A percentile compares a stretch with the other conserved stretches of the same genome.
Evolutionary conservation across 2,888 invertebrate genomes (phyloP).

Genomic region (Rhodophaea formosa): DNA sequence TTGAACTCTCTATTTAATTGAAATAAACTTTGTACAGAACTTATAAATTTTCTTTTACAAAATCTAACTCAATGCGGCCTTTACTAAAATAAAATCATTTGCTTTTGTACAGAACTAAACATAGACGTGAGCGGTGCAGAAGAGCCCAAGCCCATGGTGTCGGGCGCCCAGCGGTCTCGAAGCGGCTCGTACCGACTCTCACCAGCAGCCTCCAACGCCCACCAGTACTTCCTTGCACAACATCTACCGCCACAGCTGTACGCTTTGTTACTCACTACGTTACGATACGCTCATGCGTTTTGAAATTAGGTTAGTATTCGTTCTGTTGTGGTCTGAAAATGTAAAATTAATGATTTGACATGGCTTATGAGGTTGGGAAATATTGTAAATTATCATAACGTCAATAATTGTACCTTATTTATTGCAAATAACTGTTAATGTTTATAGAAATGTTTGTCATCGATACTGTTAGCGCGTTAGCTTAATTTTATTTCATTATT

Average conservation of each 20-base stretch:
- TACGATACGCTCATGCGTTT: slow-evolving; percentile 59
- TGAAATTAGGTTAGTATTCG: slow-evolving; percentile 32
- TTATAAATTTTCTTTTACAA: too few species aligned
- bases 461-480: too few species aligned
- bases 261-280: slow-evolving; percentile 54
- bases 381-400: too few species aligned
- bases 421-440: too few species aligned
- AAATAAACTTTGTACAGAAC: too few species aligned
- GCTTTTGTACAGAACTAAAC: not conserved
- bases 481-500: too few species aligned
- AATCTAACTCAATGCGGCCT: too few species aligned
- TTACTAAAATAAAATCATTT: not conserved
- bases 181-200: not conserved
- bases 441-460: too few species aligned
- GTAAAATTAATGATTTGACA: not conserved
- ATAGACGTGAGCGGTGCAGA: slow-evolving; percentile 47
- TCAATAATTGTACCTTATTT: too few species aligned
- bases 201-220: slow-evolving; percentile 63
- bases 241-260: slow-evolving; percentile 63
- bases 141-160: slow-evolving; percentile 73
- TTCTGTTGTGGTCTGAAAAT: too few species aligned
- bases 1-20: too few species aligned
- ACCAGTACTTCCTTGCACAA: slow-evolving; percentile 58
- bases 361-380: too few species aligned
- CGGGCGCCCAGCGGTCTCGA: slow-evolving; percentile 60